Evolutionary conservation across 2,797 vertebrate species (phyloP).

Genomic region (Halcyon chelicuti): DNA sequence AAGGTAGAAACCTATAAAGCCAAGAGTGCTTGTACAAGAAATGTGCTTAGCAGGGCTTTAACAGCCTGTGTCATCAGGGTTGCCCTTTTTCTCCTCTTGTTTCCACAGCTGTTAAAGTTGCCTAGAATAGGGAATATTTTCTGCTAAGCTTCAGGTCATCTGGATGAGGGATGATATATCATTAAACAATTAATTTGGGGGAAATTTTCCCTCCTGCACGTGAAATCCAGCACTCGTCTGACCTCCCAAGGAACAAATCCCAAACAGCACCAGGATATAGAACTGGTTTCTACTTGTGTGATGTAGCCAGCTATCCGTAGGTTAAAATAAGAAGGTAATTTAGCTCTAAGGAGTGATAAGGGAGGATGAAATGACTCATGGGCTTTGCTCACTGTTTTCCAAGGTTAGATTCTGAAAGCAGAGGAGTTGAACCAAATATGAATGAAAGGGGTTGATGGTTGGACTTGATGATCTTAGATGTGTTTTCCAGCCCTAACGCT

Average conservation of each 20-base stretch:
- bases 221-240: neutral
- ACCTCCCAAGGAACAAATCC: neutral
- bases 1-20: fast-evolving
- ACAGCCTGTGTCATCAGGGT: neutral
- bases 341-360: neutral
- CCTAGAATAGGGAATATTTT: neutral
- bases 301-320: neutral
- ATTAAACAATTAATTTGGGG: neutral
- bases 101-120: neutral
- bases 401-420: neutral
- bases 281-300: neutral
- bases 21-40: neutral
- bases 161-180: neutral
- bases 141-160: neutral
- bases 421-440: neutral
- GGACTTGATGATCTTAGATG: neutral
- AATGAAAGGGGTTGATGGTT: neutral
- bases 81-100: neutral
- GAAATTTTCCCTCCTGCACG: neutral
- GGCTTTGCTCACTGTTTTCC: neutral
- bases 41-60: neutral
- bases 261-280: fast-evolving
- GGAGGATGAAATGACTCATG: neutral
- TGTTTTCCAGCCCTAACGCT: neutral
- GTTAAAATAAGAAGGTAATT: neutral